Evolutionary conservation across 2,888 invertebrate species (phyloP), one percentile per base, ranked within the genome.

Genomic region (Xylota segnis): DNA sequence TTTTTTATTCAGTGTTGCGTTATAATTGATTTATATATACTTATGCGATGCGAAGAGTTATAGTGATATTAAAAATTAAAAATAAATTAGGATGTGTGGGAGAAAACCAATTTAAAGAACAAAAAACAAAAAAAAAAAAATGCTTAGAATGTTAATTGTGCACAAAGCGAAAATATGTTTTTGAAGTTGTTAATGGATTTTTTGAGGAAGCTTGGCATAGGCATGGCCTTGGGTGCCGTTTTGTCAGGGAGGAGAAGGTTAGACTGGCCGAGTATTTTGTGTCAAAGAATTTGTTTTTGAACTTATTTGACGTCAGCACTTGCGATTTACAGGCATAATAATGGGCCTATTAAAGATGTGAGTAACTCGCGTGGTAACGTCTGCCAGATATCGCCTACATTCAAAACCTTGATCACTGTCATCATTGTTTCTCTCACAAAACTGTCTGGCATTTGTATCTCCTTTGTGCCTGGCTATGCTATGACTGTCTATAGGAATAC

Each of bases 151-250:
- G 10, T 68, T 68, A 40, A 54, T 68, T 68, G 40, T 14, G 14
- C 16, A 27, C 27, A n/a, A 37, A 23, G 32, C 14, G 27, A 54
- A 56, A 56, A 43, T 54, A 56, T 54, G 40, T 23, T 27, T 56
- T 56, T 54, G 68, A 70, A 43, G 68, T 56, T 18, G 43, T 56
- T 65, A 50, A 65, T 65, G 50, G 65, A 34, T 34, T 32, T 54
- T 5, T 54, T 29, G 16, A 34, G 56, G 29, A 54, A 32, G n/a
- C 7, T n/a, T n/a, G 6, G 32, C 32, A 5, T 54, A 27, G n/a
- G 23, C 2, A 16, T 50, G 50, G 34, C 65, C 65, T 65, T 65
- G 65, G 12, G 10, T 16, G 6, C 7, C 16, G 18, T 61, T 10
- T 40, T 5, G 18, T 16, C 32, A 23, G 32, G 1, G 2, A 50